Percentiles rank a stretch among this genome's conserved stretches.
phyloP scores from a whole-genome alignment of 2,888 invertebrate genomes.

The Melinaea menophilus region DNA sequence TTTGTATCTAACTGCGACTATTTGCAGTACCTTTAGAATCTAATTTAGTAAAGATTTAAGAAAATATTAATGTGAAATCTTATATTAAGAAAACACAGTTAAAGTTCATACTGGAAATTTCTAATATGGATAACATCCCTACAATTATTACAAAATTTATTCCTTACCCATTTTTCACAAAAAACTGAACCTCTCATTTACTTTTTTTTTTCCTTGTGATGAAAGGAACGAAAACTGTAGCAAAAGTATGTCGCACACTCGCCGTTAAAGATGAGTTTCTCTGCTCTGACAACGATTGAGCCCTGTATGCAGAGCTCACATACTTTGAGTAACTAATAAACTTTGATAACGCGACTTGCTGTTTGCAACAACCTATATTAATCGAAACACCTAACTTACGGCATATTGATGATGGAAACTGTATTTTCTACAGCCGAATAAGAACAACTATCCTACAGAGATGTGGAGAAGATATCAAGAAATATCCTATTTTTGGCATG shows the following conservation, averaged over 20 bases:
- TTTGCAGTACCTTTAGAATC: neutral
- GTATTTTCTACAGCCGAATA: no score
- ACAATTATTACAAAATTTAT: neutral
- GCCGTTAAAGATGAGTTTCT: neutral
- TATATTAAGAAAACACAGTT: neutral
- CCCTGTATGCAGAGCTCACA: neutral
- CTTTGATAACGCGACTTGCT: no score
- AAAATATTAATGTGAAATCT: neutral
- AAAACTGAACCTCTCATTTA: no score
- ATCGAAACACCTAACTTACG: no score
- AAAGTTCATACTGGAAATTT: neutral
- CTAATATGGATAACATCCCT: neutral
- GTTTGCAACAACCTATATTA: no score
- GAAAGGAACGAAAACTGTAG: no score
- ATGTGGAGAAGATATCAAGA: no score
- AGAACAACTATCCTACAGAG: no score
- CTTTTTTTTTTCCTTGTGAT: no score
- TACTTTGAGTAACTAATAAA: neutral
- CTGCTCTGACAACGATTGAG: neutral
- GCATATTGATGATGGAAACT: no score
- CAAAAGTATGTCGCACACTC: neutral
- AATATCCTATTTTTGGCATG: no score
- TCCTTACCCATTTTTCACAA: neutral
- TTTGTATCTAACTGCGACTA: neutral
- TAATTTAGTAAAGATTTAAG: neutral